Conservation (phyloP, 1,140 invertebrate genomes). For the Wasmannia auropunctata region DNA sequence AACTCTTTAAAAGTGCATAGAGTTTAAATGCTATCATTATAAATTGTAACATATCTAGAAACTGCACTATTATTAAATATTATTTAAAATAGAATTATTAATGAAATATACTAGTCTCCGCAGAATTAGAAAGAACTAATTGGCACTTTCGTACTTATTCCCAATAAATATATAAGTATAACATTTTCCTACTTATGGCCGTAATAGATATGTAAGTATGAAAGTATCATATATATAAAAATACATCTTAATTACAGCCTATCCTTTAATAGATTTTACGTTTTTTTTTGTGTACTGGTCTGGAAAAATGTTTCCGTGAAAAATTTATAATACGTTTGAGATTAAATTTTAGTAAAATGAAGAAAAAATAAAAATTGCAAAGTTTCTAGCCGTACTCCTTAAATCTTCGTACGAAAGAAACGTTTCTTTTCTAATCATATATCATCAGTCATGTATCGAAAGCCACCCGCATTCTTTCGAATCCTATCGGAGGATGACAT, state of each 20-base stretch:
- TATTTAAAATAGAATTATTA: not conserved
- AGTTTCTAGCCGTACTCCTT: not conserved
- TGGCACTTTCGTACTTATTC: not conserved
- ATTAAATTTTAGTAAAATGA: not conserved
- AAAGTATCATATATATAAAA: not conserved
- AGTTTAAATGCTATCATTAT: not conserved
- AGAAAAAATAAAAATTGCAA: not conserved
- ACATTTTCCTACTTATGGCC: not conserved
- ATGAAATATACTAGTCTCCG: not conserved
- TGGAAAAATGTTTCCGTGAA: not conserved
- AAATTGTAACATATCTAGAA: not conserved
- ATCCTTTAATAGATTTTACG: not conserved
- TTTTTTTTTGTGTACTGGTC: not conserved
- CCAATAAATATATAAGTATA: not conserved
- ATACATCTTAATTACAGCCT: not conserved
- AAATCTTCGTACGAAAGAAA: not conserved
- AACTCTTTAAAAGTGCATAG: not conserved
- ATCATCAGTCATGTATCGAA: slow-evolving; percentile 2
- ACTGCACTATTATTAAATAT: not conserved
- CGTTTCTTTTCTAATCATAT: not conserved
- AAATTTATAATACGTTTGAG: not conserved
- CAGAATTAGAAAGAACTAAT: not conserved
- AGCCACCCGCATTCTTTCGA: slow-evolving; percentile 10
- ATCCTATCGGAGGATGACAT: slow-evolving; percentile 28
- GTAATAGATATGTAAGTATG: not conserved